phyloP scores from a whole-genome alignment of 2,888 invertebrate species.

The Willowsia nigromaculata region DNA sequence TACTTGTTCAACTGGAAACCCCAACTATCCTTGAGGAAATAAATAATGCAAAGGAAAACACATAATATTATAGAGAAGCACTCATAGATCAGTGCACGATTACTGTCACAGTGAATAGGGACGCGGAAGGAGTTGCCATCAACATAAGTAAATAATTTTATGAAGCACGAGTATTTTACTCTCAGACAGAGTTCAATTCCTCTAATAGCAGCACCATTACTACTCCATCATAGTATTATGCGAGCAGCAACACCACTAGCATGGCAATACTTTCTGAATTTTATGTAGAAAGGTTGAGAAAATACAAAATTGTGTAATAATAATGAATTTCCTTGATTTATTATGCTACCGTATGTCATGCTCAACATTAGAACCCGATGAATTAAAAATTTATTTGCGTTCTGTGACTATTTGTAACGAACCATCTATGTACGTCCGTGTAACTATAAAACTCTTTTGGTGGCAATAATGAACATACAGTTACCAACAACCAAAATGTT shows the following conservation, averaged over 20 bases:
- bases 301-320: slow-evolving; percentile 27
- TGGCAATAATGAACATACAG: neutral
- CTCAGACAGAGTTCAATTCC: neutral
- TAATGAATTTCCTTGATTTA: slow-evolving; percentile 64
- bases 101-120: neutral
- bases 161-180: neutral
- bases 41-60: slow-evolving; percentile 28
- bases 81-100: neutral
- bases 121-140: neutral
- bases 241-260: neutral
- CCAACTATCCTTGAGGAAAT: neutral
- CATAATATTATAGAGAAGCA: neutral
- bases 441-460: neutral
- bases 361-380: slow-evolving; percentile 1
- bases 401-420: slow-evolving; percentile 38
- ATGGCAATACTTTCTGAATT: neutral
- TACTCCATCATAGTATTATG: neutral
- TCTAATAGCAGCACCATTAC: neutral
- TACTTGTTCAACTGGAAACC: slow-evolving; percentile 15
- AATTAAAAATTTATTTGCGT: slow-evolving; percentile 4
- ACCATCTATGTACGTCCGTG: neutral
- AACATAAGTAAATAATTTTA: neutral
- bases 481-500: neutral
- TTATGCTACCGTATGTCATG: slow-evolving; percentile 47
- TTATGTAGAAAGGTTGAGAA: neutral